Base-by-base conservation (phyloP, 2,113 vertebrate species). In the Chamaea fasciata region DNA sequence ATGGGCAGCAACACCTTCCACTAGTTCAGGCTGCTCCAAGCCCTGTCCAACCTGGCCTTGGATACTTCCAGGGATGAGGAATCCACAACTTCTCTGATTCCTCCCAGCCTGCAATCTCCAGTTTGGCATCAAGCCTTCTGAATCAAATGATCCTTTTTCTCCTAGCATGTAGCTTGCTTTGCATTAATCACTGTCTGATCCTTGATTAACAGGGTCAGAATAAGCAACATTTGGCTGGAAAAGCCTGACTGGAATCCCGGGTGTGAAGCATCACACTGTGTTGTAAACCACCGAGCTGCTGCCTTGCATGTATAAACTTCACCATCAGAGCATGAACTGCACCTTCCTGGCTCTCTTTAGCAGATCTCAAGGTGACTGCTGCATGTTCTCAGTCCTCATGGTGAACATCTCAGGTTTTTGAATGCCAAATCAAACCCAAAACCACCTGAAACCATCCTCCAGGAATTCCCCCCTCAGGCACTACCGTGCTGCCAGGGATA, bases 401-500 rank as follows among this genome's bases (percentile, higher is more conserved):
- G 18, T 65, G 63, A 79, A 42, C 6, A 24, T 9, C 31, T 62
- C 53, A 37, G 15, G 9, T 3, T 60, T 89, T 16, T 15, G 18
- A 87, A 33, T 13, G 27, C 33, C 50, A 59, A 74, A 75, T 59
- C 9, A 6, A 94, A 56, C 19, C 70, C 65, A 71, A 78, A 55
- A 19, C 37, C 30, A 63, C 30, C 1, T 28, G n/a, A 75, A 87
- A 57, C 18, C 37, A 28, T 60, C 17, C 70, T 83, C 63, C 18
- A 23, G 33, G 49, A 71, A 70, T 2, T 17, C 35, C 11, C 26
- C 35, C 27, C 56, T 47, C 37, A 65, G 44, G 42, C 4, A 2
- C 17, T 6, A 49, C 49, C 1, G 0, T 5, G 21, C 27, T n/a
- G 27, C 28, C 83, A 71, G 47, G 3, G 26, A 8, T 13, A 64